A percentile compares a stretch with the other conserved stretches of the same genome.
Conservation (phyloP, 92 coral and sea anemone species). For the Nematostella vectensis region DNA sequence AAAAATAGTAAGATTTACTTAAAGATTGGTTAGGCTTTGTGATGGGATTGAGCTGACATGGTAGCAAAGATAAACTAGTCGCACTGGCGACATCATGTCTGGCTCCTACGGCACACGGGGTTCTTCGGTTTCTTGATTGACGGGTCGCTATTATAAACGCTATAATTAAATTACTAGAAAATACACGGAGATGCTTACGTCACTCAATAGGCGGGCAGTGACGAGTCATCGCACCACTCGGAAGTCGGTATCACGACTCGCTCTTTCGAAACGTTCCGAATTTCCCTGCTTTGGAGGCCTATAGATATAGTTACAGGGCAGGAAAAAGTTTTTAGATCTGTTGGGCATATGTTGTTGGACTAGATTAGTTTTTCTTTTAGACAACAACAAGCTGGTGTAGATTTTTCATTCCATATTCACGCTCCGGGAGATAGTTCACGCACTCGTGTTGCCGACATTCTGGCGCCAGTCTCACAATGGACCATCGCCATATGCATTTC, state of each 20-base stretch:
- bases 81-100: slow-evolving; percentile 83
- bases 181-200: slow-evolving; percentile 67
- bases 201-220: slow-evolving; percentile 29
- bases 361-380: no score
- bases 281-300: no score
- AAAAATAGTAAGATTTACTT: slow-evolving; percentile 30
- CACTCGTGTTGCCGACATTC: slow-evolving; percentile 47
- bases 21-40: slow-evolving; percentile 33
- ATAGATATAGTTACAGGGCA: no score
- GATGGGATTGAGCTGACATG: slow-evolving; percentile 50
- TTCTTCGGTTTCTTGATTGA: slow-evolving; percentile 57
- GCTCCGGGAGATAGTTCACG: slow-evolving; percentile 75
- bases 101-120: slow-evolving; percentile 70
- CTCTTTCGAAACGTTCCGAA: not conserved
- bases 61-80: slow-evolving; percentile 54
- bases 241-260: not conserved
- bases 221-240: not conserved
- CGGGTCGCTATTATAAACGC: slow-evolving; percentile 71
- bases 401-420: slow-evolving; percentile 67
- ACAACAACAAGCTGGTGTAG: slow-evolving; percentile 4
- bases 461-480: slow-evolving; percentile 84
- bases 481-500: slow-evolving; percentile 76
- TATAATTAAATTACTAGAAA: slow-evolving; percentile 83
- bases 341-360: no score
- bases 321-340: no score